Evolutionary conservation across 2,797 vertebrate species (phyloP).

Genomic region (Lepilemur ruficaudatus): DNA sequence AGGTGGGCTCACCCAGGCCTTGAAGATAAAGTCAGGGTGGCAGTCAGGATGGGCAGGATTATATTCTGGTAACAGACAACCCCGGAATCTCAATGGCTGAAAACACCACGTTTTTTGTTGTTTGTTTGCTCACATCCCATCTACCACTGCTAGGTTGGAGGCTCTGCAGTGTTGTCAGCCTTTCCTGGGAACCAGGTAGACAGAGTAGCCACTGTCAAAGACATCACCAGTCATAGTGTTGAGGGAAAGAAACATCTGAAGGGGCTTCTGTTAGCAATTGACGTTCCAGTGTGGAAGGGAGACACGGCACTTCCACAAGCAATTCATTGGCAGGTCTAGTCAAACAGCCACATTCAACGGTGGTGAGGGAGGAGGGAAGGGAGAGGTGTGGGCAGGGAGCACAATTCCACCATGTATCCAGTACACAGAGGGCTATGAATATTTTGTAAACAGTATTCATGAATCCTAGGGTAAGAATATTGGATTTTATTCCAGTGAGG

Average conservation of each 20-base stretch:
- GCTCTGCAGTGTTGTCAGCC: neutral
- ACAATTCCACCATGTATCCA: neutral
- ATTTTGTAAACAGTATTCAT: neutral
- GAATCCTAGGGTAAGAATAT: neutral
- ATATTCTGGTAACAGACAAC: neutral
- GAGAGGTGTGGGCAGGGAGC: neutral
- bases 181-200: neutral
- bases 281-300: neutral
- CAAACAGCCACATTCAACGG: neutral
- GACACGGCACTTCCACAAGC: neutral
- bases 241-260: neutral
- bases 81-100: neutral
- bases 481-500: neutral
- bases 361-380: neutral
- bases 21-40: neutral
- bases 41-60: neutral
- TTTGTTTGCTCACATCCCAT: neutral
- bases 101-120: neutral
- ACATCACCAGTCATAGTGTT: neutral
- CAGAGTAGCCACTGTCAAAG: neutral
- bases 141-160: neutral
- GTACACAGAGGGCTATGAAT: neutral
- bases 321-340: neutral
- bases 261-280: neutral
- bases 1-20: neutral